Evolutionary conservation across 2,888 invertebrate species (phyloP), one percentile per base, ranked within the genome.

Genomic region (Fragum sueziense): DNA sequence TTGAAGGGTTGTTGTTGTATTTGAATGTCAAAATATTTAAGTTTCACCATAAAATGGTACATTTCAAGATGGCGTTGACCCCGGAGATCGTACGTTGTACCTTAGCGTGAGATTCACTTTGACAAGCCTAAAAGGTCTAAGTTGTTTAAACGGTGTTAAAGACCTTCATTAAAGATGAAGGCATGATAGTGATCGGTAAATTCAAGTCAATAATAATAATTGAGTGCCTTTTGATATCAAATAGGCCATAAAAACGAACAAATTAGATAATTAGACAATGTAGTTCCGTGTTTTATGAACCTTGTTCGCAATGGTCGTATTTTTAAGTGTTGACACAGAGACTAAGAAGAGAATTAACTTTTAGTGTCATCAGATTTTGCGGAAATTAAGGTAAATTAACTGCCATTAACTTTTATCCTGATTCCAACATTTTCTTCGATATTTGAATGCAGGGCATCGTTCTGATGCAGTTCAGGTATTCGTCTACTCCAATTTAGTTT

Each of bases 181-280:
- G 57, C 34, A 27, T 34, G 71, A 71, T 71, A 71, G 29, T 17
- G 59, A 71, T 71, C 71, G 27, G 41, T 41, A 57, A 71, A 71
- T 69, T 70, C 71, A 71, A 37, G 57, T 25, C 57, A 71, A 71
- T 71, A 41, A 71, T 41, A 54, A 41, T 71, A 71, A 71, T 59
- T 71, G 71, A 71, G 37, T 57, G 57, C 57, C 41, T 59, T 71
- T 33, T 71, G 59, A 71, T 41, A 71, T 71, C 57, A 71, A 71
- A 71, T 71, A 57, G 71, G 57, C 71, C 71, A 71, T 71, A 71
- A 71, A 71, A 71, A 59, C 61, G 69, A 51, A 69, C 69, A 69
- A 69, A 69, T 69, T 69, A 69, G 69, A 69, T 69, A 52, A 69
- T 69, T 69, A 52, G 52, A 52, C 69, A 52, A 51, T 69, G 51